Percentiles rank a stretch among this genome's conserved stretches.
Conservation (phyloP, 2,888 invertebrate genomes). For the Oxystoma pomonae region DNA sequence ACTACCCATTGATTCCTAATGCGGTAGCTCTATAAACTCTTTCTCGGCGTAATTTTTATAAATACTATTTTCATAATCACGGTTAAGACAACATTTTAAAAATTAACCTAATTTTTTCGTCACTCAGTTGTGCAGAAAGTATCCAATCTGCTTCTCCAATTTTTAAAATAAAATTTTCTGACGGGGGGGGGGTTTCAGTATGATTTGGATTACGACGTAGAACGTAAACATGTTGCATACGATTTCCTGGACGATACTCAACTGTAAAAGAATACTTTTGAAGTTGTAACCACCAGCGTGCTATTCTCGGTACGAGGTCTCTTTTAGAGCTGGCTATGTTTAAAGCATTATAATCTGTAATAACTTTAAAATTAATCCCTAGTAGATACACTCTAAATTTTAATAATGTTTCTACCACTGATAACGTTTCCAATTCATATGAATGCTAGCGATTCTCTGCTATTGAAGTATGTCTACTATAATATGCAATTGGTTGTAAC, state of each 20-base stretch:
- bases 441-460: too few relatives aligned
- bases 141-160: constrained; percentile 9
- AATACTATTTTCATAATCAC: constrained; percentile 4
- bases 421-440: too few relatives aligned
- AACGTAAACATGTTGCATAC: background rate
- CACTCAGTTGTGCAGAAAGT: constrained; percentile 2
- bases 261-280: background rate
- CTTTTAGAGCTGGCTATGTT: too few relatives aligned
- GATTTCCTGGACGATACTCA: background rate
- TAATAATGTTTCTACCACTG: too few relatives aligned
- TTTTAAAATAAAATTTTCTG: constrained; percentile 3
- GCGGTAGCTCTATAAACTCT: background rate
- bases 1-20: constrained; percentile 1
- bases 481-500: too few relatives aligned
- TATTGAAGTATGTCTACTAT: too few relatives aligned
- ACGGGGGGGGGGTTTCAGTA: background rate
- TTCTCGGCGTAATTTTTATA: constrained; percentile 4
- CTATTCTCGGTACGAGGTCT: too few relatives aligned
- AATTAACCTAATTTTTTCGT: constrained; percentile 5
- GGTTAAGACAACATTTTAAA: background rate
- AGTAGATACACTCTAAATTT: too few relatives aligned
- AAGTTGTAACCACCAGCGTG: background rate
- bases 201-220: background rate
- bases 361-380: too few relatives aligned
- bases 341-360: too few relatives aligned